Base-by-base conservation (phyloP, 2,888 invertebrate species). In the Baccha elongata region DNA sequence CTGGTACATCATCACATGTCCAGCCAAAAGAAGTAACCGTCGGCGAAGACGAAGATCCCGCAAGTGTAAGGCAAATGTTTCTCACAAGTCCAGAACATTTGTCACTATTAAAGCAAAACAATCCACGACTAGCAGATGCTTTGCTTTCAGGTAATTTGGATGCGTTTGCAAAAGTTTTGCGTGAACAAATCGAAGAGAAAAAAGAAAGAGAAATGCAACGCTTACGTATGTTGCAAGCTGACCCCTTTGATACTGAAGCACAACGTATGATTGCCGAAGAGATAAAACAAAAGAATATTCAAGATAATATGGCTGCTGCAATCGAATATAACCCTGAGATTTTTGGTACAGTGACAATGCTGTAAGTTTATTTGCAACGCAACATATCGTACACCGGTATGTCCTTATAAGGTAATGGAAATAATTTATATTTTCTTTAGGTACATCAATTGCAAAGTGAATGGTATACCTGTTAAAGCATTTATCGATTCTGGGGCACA, bases 291-390 rank as follows among this genome's bases (percentile, higher is more conserved):
- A 96, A 98, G 89, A 99, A 99, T 90, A 98, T 99, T 84, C 97
- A 99, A 90, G 97, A 97, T 0, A 99, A 99, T 88, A 99, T 99
- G 98, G 98, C 99, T 89, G 97, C 98, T 0, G 99, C 99, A 0
- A 98, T 99, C 94, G 99, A 99, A 89, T 97, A 97, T 90, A 97
- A 98, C 91, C 99, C 99, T 0, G 99, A 99, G 91, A 98, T 97
- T 48, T 99, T 99, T 91, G 99, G 98, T 72, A 97, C 97, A 32
- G 99, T 99, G 48, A 96, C 97, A 53, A 99, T 99, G 99, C 93
- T 99, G 86, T 96, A 85, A 86, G 89, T 85, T 35, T 26, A 29
- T 48, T 40, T 13, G 8, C 11, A 60, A 26, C 42, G 29, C 46
- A 21, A 13, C 11, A 50, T 10, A n/a, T n/a, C 21, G n/a, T 58